phyloP scores from a whole-genome alignment of 2,113 vertebrate species.

The Tiliqua scincoides region DNA sequence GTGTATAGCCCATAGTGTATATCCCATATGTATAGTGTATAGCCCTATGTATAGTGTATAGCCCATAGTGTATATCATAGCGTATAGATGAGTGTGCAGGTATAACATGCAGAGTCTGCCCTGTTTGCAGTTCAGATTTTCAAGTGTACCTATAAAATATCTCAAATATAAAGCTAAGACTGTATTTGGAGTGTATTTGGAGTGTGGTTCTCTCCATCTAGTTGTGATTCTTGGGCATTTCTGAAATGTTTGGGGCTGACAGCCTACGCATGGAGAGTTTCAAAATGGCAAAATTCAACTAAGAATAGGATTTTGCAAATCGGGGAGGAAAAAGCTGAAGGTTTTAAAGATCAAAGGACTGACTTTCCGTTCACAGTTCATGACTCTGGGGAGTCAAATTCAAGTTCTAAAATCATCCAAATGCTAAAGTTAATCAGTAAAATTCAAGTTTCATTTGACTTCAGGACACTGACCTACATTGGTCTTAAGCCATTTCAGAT shows the following conservation, averaged over 20 bases:
- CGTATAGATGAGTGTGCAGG: not conserved
- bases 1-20: no score
- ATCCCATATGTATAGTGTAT: no score
- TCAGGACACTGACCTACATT: not conserved
- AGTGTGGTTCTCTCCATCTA: not conserved
- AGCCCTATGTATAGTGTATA: no score
- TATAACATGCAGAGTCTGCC: not conserved
- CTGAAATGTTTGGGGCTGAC: not conserved
- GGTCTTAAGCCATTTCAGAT: not conserved
- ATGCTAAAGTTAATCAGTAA: not conserved
- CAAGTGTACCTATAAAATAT: not conserved
- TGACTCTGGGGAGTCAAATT: no score
- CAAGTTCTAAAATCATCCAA: not conserved
- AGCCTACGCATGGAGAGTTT: not conserved
- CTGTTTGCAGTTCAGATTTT: not conserved
- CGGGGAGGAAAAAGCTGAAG: no score
- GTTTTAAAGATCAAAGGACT: not conserved
- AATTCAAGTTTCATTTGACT: not conserved
- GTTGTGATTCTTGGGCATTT: not conserved
- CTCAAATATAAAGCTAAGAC: not conserved
- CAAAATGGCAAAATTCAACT: not conserved
- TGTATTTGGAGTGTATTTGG: not conserved
- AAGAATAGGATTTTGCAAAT: not conserved
- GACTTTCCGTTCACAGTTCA: not conserved
- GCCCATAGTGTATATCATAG: no score